These are phyloP conservation scores for Tor tambroides DNA, from an alignment of 2,113 vertebrate genomes.

Conservation along the genomic window DNA sequence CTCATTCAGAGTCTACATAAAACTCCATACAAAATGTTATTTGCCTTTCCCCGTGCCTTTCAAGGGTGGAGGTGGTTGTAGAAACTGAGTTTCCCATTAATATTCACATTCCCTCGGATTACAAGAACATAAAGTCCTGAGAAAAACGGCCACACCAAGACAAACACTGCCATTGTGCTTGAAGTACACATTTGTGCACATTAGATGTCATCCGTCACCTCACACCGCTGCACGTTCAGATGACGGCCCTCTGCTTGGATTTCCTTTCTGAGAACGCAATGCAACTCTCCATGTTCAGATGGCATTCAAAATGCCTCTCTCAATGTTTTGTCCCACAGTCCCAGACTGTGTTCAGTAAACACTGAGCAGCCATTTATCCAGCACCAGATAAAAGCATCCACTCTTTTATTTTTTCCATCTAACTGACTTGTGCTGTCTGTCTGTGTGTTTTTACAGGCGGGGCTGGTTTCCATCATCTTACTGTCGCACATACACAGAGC, in stretches of 20 bases:
- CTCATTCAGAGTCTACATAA: neutral
- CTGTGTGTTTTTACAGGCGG: conserved; percentile 76
- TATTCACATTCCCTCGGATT: conserved; percentile 23
- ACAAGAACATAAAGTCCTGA: conserved; percentile 3
- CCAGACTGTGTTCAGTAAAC: neutral
- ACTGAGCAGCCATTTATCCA: neutral
- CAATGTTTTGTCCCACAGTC: neutral
- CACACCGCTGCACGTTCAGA: neutral
- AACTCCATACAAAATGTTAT: neutral
- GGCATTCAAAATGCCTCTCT: neutral
- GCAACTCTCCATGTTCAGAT: too few species aligned
- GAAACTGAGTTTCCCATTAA: neutral
- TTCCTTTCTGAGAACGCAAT: neutral
- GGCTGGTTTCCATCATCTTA: conserved; percentile 98
- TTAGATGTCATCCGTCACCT: neutral
- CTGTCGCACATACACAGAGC: conserved; percentile 79
- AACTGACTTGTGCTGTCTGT: neutral
- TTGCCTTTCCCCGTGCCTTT: neutral
- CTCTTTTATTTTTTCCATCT: neutral
- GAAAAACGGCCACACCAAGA: conserved; percentile 1
- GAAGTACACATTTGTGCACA: neutral
- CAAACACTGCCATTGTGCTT: conserved; percentile 18
- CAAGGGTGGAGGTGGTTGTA: neutral
- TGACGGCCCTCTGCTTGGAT: neutral
- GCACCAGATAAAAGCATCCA: neutral